A percentile compares a stretch with the other conserved stretches of the same genome.
phyloP scores from a whole-genome alignment of 2,113 vertebrate species.

The Danionella cerebrum region DNA sequence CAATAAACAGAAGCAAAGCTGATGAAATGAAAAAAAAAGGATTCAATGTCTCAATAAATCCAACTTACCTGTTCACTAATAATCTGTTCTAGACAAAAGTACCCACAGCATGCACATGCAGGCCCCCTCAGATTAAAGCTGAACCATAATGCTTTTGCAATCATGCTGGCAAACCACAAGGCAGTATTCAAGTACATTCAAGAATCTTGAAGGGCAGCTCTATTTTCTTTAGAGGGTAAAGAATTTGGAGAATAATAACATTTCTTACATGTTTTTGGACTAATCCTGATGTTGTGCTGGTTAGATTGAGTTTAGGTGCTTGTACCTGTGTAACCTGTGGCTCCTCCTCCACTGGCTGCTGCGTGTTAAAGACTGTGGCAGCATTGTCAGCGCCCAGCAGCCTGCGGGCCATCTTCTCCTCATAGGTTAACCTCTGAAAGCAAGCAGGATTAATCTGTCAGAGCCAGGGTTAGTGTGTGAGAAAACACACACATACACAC shows the following conservation, averaged over 20 bases:
- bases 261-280: too few species aligned
- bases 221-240: too few species aligned
- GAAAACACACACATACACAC: slow-evolving; percentile 32
- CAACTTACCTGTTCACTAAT: not conserved
- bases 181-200: not conserved
- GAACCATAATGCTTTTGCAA: not conserved
- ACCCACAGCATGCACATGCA: slow-evolving; percentile 5
- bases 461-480: slow-evolving; percentile 56
- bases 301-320: not conserved
- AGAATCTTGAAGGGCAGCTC: not conserved
- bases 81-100: not conserved
- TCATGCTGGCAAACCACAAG: not conserved
- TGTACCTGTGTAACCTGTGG: slow-evolving; percentile 61
- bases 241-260: too few species aligned
- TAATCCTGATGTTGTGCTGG: not conserved
- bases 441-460: slow-evolving; percentile 65
- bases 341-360: slow-evolving; percentile 87
- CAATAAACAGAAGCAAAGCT: too few species aligned
- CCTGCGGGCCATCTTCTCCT: slow-evolving; percentile 97
- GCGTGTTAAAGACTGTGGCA: slow-evolving; percentile 83
- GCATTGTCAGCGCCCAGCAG: slow-evolving; percentile 91
- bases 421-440: slow-evolving; percentile 90
- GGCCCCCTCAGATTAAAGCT: not conserved
- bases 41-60: not conserved
- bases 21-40: too few species aligned